A percentile compares a stretch with the other conserved stretches of the same genome.
These are phyloP conservation scores for Nephrotoma flavescens DNA, from an alignment of 2,888 invertebrate species.

Conservation along the genomic window DNA sequence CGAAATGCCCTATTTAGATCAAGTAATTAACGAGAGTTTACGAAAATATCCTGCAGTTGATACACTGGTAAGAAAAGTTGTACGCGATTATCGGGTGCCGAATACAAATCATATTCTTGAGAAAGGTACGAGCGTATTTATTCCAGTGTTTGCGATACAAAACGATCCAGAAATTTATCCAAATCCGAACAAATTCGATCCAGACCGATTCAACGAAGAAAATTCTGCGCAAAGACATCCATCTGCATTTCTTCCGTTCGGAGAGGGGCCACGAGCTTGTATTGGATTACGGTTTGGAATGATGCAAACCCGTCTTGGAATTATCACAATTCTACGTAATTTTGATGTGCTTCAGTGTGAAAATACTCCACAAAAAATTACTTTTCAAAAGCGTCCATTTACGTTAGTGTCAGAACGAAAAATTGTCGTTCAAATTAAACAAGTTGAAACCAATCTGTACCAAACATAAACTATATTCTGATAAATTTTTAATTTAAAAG, in stretches of 20 bases:
- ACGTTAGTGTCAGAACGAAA: not conserved
- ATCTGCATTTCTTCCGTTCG: not conserved
- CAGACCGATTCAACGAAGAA: constrained; percentile 27
- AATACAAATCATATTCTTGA: constrained; percentile 22
- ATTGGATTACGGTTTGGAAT: not conserved
- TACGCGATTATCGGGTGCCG: constrained; percentile 24
- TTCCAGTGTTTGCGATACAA: constrained; percentile 30
- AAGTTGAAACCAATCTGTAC: not conserved
- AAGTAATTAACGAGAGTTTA: constrained; percentile 31
- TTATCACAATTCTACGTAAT: not conserved
- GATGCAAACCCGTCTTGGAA: not conserved
- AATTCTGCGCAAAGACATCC: constrained; percentile 15
- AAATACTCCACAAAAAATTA: not conserved
- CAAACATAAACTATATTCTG: too few species aligned
- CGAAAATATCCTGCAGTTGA: constrained; percentile 33
- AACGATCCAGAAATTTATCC: constrained; percentile 29
- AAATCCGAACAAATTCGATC: constrained; percentile 31
- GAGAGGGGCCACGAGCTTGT: constrained; percentile 3
- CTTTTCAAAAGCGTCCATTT: not conserved
- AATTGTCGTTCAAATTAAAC: not conserved
- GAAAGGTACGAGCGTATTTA: constrained; percentile 27
- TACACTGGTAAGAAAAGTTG: constrained; percentile 28
- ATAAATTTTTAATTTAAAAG: too few species aligned
- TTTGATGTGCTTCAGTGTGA: not conserved
- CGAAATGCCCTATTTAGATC: constrained; percentile 35